Percentiles rank a stretch among this genome's conserved stretches.
phyloP scores from a whole-genome alignment of 2,888 invertebrate genomes.

The Eristalinus sepulchralis region DNA sequence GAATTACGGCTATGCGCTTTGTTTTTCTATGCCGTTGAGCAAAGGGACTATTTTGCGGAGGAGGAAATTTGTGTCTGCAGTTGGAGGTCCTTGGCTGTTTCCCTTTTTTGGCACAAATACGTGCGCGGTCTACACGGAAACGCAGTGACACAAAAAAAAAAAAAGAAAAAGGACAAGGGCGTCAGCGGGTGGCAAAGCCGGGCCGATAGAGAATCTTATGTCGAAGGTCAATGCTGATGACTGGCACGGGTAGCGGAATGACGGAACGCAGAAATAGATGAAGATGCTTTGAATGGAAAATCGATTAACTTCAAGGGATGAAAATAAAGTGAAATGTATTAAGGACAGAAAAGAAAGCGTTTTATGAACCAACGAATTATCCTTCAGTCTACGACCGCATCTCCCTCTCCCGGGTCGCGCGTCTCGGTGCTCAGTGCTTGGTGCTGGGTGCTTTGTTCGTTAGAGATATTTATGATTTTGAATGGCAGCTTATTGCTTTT shows the following conservation, averaged over 20 bases:
- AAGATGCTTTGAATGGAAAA: conserved; percentile 63
- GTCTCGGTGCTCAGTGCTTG: neutral
- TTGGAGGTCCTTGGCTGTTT: conserved; percentile 26
- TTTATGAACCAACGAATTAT: conserved; percentile 66
- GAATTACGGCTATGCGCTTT: conserved; percentile 49
- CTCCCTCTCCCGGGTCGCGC: neutral
- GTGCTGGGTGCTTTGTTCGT: conserved; percentile 2
- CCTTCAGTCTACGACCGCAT: conserved; percentile 22
- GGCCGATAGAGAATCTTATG: conserved; percentile 43
- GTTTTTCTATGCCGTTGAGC: conserved; percentile 63
- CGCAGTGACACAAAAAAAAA: neutral
- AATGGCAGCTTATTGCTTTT: conserved; percentile 64
- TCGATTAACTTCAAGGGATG: conserved; percentile 63
- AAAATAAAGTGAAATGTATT: conserved; percentile 62
- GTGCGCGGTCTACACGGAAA: neutral
- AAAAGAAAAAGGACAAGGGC: conserved; percentile 12
- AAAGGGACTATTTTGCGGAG: conserved; percentile 57
- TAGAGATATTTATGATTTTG: conserved; percentile 65
- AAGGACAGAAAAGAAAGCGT: conserved; percentile 64
- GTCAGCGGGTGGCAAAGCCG: neutral
- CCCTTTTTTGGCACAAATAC: conserved; percentile 39
- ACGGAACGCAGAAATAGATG: conserved; percentile 21
- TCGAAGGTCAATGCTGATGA: conserved; percentile 65
- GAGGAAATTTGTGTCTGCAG: conserved; percentile 46
- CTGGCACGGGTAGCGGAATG: conserved; percentile 31